Conservation (phyloP, 2,888 invertebrate species). For the Melieria omissa region DNA sequence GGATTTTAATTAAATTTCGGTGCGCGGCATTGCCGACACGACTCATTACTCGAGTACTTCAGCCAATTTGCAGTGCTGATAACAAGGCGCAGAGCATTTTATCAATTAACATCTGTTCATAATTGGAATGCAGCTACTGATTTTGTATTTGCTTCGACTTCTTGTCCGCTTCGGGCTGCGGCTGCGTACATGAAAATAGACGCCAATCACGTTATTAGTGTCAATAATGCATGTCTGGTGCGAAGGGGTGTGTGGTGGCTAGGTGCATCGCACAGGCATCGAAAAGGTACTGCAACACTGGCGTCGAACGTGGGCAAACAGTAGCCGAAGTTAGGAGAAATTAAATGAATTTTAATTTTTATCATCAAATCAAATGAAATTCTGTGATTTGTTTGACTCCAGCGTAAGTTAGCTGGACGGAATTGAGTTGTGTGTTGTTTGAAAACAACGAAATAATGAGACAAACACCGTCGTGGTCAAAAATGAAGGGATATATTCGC, state of each 20-base stretch:
- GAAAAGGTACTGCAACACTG: no score
- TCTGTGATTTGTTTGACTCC: no score
- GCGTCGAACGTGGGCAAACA: no score
- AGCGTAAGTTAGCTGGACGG: no score
- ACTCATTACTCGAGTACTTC: slow-evolving; percentile 37
- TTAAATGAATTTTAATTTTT: no score
- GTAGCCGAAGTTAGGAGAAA: no score
- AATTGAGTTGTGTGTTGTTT: no score
- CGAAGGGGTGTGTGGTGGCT: neutral
- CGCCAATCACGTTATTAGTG: slow-evolving; percentile 61
- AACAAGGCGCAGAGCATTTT: slow-evolving; percentile 44
- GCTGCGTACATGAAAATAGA: slow-evolving; percentile 52
- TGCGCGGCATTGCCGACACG: slow-evolving; percentile 27
- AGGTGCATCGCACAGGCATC: no score
- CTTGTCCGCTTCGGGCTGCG: slow-evolving; percentile 1
- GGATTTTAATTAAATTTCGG: slow-evolving; percentile 35
- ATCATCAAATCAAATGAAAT: no score
- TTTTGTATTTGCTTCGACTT: neutral
- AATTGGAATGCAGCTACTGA: slow-evolving; percentile 64
- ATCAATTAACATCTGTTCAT: slow-evolving; percentile 63
- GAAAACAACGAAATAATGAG: no score
- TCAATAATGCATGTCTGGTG: slow-evolving; percentile 50
- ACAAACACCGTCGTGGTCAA: no score
- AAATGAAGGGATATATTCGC: no score
- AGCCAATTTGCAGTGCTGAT: slow-evolving; percentile 24